Evolutionary conservation across 1,140 invertebrate species (phyloP).

Genomic region (Laupala kohalensis): DNA sequence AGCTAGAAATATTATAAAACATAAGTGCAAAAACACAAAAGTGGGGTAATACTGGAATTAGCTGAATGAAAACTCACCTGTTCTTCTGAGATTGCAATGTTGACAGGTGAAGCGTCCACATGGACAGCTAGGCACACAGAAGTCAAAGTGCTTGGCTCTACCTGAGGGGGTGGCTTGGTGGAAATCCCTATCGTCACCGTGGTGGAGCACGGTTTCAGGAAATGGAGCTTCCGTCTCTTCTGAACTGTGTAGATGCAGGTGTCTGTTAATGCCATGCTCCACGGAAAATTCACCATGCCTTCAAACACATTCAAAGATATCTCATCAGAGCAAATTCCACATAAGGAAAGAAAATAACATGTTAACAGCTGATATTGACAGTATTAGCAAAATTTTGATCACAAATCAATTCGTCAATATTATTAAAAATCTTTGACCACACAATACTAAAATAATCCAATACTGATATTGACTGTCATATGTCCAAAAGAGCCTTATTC

Average conservation of each 20-base stretch:
- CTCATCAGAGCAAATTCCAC: no score
- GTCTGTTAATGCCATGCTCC: constrained; percentile 37
- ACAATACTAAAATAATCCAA: no score
- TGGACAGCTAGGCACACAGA: constrained; percentile 40
- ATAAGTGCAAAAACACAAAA: no score
- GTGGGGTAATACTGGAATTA: no score
- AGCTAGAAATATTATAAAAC: not conserved
- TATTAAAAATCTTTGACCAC: no score
- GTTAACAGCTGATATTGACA: no score
- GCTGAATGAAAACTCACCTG: constrained; percentile 23
- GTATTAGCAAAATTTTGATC: no score
- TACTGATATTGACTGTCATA: no score
- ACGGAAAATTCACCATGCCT: constrained; percentile 42
- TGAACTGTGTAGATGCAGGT: constrained; percentile 39
- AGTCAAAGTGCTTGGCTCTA: not conserved
- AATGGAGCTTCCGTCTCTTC: constrained; percentile 28
- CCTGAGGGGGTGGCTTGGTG: constrained; percentile 1
- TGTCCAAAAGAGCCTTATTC: no score
- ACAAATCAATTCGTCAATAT: no score
- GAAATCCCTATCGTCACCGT: constrained; percentile 38
- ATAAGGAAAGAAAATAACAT: no score
- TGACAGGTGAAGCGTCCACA: constrained; percentile 39
- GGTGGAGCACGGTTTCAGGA: constrained; percentile 40
- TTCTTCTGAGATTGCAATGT: constrained; percentile 35
- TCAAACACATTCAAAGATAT: no score